Percentiles rank a stretch among this genome's conserved stretches.
These are phyloP conservation scores for Enteromius treurensis DNA, from an alignment of 2,797 vertebrate genomes.

Conservation along the genomic window DNA sequence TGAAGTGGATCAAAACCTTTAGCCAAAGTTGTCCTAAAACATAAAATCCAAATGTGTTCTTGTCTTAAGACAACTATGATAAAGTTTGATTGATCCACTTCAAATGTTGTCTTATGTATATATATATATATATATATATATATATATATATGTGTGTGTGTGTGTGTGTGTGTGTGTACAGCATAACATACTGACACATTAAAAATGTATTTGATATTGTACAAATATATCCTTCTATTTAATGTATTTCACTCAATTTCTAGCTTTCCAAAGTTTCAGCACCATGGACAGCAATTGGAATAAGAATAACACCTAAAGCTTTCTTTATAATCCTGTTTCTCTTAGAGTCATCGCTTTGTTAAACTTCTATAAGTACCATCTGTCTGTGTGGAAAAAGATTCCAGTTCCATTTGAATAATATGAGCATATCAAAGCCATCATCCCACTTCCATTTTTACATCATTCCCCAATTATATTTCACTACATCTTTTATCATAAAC, in stretches of 20 bases:
- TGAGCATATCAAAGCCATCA: background rate
- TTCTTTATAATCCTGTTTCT: background rate
- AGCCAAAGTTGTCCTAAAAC: no score
- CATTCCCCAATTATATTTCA: background rate
- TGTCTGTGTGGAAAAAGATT: background rate
- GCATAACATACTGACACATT: background rate
- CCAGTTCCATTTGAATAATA: background rate
- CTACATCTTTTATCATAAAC: slow-evolving; percentile 4
- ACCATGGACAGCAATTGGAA: background rate
- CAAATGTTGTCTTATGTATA: no score
- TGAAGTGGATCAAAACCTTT: no score
- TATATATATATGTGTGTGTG: no score
- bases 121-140: no score
- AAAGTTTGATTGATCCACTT: no score
- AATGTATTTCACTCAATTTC: background rate
- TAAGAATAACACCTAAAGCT: background rate
- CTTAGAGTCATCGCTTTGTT: background rate
- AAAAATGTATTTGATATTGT: background rate
- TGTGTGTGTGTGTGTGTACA: background rate
- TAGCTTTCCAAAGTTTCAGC: slow-evolving; percentile 13
- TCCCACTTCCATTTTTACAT: background rate
- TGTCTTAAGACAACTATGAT: no score
- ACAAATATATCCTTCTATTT: background rate
- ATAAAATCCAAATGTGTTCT: no score
- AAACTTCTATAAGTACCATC: background rate